phyloP scores from a whole-genome alignment of 2,113 vertebrate species.

The Oryzias melastigma region DNA sequence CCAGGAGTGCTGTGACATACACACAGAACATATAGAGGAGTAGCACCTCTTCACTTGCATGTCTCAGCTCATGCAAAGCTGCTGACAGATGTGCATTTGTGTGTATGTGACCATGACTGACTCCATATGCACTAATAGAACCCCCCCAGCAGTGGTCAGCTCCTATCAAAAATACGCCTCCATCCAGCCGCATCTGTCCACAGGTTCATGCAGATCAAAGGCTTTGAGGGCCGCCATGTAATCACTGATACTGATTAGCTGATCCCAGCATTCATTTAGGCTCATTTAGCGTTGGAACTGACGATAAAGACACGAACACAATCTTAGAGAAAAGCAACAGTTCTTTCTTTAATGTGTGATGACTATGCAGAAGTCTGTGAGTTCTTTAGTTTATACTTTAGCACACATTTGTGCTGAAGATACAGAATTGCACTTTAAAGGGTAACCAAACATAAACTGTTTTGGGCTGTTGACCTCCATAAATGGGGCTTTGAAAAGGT shows the following conservation, averaged over 20 bases:
- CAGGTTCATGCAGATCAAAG: conserved; percentile 42
- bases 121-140: conserved; percentile 4
- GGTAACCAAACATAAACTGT: no score
- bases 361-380: no score
- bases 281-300: conserved; percentile 7
- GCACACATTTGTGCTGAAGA: no score
- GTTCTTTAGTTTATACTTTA: no score
- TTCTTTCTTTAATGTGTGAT: no score
- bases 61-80: conserved; percentile 50
- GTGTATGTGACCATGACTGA: conserved; percentile 23
- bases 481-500: no score
- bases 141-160: conserved; percentile 26
- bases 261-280: conserved; percentile 5
- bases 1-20: conserved; percentile 58
- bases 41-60: conserved; percentile 50
- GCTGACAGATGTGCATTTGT: conserved; percentile 54
- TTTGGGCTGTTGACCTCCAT: no score
- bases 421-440: no score
- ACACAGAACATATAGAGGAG: conserved; percentile 56
- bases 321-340: no score
- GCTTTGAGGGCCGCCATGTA: conserved; percentile 28
- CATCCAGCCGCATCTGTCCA: conserved; percentile 43
- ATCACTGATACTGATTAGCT: conserved; percentile 40
- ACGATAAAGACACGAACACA: no score
- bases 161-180: conserved; percentile 48